Conservation (phyloP, 1,140 invertebrate genomes). For the Lepidurus apus region DNA sequence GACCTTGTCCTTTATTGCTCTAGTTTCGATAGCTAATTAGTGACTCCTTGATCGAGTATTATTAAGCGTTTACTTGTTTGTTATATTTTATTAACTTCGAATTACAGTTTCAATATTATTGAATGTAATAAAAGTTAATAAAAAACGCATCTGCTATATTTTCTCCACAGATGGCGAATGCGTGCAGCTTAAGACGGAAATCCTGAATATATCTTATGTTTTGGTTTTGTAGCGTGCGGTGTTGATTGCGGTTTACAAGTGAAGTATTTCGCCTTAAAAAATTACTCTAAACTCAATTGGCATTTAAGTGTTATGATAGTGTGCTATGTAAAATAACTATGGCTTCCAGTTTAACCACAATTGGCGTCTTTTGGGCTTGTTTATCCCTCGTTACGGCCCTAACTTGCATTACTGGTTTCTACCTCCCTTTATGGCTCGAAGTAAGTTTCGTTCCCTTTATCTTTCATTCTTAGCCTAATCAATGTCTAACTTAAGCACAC, state of each 20-base stretch:
- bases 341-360: constrained; percentile 53
- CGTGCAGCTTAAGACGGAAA: background rate
- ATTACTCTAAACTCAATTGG: background rate
- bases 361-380: constrained; percentile 60
- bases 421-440: constrained; percentile 65
- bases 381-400: constrained; percentile 57
- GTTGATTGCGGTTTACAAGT: background rate
- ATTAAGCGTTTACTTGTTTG: too few species aligned
- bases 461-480: too few species aligned
- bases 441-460: constrained; percentile 45
- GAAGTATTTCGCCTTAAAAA: background rate
- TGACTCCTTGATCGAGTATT: too few species aligned
- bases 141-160: background rate
- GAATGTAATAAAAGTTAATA: background rate
- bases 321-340: constrained; percentile 38
- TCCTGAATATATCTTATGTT: background rate
- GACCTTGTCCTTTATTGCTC: too few species aligned
- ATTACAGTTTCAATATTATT: too few species aligned
- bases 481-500: too few species aligned
- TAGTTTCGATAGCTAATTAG: too few species aligned
- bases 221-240: background rate
- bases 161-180: background rate
- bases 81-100: too few species aligned
- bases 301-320: background rate
- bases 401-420: constrained; percentile 59